These are phyloP conservation scores for Xiphophorus hellerii DNA, from an alignment of 2,113 vertebrate genomes.

Conservation along the genomic window DNA sequence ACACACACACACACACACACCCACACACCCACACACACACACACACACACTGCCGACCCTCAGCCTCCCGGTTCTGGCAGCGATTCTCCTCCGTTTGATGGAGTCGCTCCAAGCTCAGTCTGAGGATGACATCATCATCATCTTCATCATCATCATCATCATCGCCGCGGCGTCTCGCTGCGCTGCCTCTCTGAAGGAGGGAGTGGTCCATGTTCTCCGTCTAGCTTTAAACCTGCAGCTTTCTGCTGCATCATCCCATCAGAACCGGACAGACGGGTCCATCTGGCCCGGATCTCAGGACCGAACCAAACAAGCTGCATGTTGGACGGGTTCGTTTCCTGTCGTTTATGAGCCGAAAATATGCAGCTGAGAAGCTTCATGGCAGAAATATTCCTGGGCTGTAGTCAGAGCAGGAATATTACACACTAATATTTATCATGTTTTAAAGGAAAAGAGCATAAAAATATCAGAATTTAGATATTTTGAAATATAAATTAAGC, in stretches of 20 bases:
- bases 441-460: not conserved
- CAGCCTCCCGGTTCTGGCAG: not conserved
- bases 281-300: too few relatives aligned
- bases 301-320: not conserved
- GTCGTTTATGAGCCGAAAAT: not conserved
- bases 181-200: not conserved
- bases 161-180: constrained; percentile 23
- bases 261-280: not conserved
- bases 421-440: not conserved
- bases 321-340: not conserved
- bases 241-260: not conserved
- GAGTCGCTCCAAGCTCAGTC: constrained; percentile 24
- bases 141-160: constrained; percentile 17
- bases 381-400: not conserved
- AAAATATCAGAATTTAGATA: not conserved
- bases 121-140: constrained; percentile 48
- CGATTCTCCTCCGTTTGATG: constrained; percentile 19
- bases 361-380: not conserved
- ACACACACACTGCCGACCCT: not conserved
- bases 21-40: too few relatives aligned
- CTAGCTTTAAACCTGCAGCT: not conserved
- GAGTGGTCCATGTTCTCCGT: constrained; percentile 16
- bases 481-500: not conserved
- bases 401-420: not conserved
- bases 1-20: too few relatives aligned